Evolutionary conservation across 1,140 invertebrate genomes (phyloP), one percentile per base, ranked within the genome.

Genomic region (Tetraneura akinire): DNA sequence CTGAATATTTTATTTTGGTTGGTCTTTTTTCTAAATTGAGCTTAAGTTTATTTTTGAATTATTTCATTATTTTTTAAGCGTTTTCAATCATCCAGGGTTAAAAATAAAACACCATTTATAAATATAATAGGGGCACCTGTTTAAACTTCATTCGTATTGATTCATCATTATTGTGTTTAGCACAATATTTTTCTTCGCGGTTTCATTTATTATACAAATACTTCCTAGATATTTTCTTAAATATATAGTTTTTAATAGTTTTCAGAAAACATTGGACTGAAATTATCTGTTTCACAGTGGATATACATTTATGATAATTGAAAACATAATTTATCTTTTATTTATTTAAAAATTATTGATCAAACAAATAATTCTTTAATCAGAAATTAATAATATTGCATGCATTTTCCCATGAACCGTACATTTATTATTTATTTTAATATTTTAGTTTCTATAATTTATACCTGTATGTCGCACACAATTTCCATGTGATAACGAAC

Each of bases 51-150:
- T 51, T 51, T 51, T 49, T 49, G 3, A 51, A 51, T 51, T 29
- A n/a, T 70, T 49, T 49, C 21, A 29, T 70, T 49, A 16, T 51
- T 71, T n/a, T 49, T 71, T 0, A 49, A 71, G 45, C 47, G 68
- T 71, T 71, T 51, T 71, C 68, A 71, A 71, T 71, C 68, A 71
- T 71, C 68, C 68, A 71, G 68, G 68, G 68, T 71, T 71, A 51
- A 51, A 71, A 51, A 51, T 71, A 49, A n/a, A 71, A 71, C 68
- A 71, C 68, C 68, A 71, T 26, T 29, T 71, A 71, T 71, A 71
- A 71, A 23, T 51, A 29, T 6, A 14, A 71, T 71, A 71, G 68
- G 68, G 49, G 4, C 49, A 71, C 45, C 68, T 51, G 68, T 71
- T 70, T 8, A 51, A 71, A 71, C 68, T 18, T 71, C 16, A 47